A percentile compares a stretch with the other conserved stretches of the same genome.
phyloP scores from a whole-genome alignment of 1,140 invertebrate genomes.

The Vanessa tameamea region DNA sequence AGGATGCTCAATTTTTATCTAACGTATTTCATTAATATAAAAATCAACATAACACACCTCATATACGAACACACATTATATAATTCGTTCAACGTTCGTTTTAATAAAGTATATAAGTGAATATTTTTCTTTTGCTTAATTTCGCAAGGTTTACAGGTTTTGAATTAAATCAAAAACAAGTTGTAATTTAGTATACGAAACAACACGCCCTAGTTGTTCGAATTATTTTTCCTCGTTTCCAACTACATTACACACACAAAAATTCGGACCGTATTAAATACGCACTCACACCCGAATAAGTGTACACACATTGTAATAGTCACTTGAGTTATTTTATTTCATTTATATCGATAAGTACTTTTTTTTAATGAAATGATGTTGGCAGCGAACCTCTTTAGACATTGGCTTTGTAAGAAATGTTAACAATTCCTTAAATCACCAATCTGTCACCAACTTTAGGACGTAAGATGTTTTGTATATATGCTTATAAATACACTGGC shows the following conservation, averaged over 20 bases:
- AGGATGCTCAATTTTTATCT: too few relatives aligned
- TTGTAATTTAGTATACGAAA: constrained; percentile 24
- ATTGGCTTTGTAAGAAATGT: too few relatives aligned
- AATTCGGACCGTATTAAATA: constrained; percentile 18
- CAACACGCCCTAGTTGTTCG: constrained; percentile 26
- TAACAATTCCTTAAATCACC: too few relatives aligned
- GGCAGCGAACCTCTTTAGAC: too few relatives aligned
- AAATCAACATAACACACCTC: too few relatives aligned
- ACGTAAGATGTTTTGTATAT: too few relatives aligned
- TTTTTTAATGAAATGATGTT: too few relatives aligned
- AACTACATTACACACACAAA: constrained; percentile 4
- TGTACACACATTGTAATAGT: not conserved
- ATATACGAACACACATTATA: not conserved
- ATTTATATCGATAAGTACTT: too few relatives aligned
- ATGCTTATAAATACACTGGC: too few relatives aligned
- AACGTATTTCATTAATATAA: too few relatives aligned
- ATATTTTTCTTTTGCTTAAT: not conserved
- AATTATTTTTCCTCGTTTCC: constrained; percentile 23
- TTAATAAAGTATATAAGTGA: not conserved
- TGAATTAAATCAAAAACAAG: constrained; percentile 1
- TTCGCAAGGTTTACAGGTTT: constrained; percentile 1
- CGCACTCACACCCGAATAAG: not conserved
- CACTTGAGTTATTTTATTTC: too few relatives aligned
- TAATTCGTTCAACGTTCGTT: not conserved
- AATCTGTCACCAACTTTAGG: too few relatives aligned